Evolutionary conservation across 2,113 vertebrate genomes (phyloP).

Genomic region (Panthera leo): DNA sequence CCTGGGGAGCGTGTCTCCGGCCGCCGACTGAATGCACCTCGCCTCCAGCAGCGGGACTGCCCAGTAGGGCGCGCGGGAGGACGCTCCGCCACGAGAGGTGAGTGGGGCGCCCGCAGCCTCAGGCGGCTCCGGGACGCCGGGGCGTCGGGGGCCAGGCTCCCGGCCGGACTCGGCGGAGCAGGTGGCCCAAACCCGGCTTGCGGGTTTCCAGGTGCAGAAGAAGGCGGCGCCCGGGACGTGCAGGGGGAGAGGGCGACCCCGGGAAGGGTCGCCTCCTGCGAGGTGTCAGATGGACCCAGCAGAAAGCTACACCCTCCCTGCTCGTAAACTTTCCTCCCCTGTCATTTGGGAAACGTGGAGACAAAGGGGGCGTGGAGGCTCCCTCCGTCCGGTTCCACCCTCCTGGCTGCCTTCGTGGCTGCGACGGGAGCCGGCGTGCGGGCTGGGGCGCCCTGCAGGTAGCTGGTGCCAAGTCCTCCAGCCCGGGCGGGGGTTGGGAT

Average conservation of each 20-base stretch:
- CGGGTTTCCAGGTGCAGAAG: slow-evolving; percentile 8
- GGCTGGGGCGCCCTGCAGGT: slow-evolving; percentile 59
- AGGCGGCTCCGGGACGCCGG: neutral
- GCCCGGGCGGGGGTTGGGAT: neutral
- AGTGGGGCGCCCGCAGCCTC: neutral
- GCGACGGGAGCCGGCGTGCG: neutral
- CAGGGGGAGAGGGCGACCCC: neutral
- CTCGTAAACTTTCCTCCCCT: slow-evolving; percentile 66
- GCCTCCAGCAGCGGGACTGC: slow-evolving; percentile 41
- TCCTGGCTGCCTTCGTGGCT: slow-evolving; percentile 38
- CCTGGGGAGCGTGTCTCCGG: slow-evolving; percentile 48
- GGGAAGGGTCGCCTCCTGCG: neutral
- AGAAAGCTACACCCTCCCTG: neutral
- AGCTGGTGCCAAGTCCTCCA: slow-evolving; percentile 16
- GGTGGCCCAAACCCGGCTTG: slow-evolving; percentile 46
- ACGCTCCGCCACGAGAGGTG: slow-evolving; percentile 49
- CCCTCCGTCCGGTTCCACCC: slow-evolving; percentile 38
- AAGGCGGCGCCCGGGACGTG: neutral
- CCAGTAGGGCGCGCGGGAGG: slow-evolving; percentile 48
- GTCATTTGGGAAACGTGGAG: slow-evolving; percentile 68
- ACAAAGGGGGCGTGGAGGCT: slow-evolving; percentile 78
- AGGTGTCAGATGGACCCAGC: slow-evolving; percentile 54
- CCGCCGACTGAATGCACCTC: slow-evolving; percentile 69
- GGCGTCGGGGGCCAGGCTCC: neutral
- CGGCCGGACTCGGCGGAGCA: neutral